Base-by-base conservation (phyloP, 2,888 invertebrate genomes). In the Lycophotia porphyrea region DNA sequence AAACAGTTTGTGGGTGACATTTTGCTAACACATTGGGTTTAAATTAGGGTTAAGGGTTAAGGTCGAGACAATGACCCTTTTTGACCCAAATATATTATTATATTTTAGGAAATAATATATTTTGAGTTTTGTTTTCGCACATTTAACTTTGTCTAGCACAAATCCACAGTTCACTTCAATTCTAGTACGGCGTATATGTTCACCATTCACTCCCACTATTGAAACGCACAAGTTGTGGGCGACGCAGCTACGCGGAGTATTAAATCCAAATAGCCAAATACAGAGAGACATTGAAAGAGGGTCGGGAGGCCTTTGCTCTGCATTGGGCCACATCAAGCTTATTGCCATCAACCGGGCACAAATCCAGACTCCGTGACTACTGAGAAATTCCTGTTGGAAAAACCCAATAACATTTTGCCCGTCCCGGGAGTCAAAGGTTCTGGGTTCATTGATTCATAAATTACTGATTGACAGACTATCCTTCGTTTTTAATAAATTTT, bases 161-260 rank as follows among this genome's bases (percentile, higher is more conserved):
- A 60, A 52, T 9, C 15, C 47, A 31, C 21, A 65, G 15, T 64
- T 58, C 7, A 24, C 47, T 65, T 5, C 24, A 42, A n/a, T 70
- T 24, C 24, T 65, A 8, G 1, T 64, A 49, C 44, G 42, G 7
- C 47, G n/a, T 70, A 27, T 61, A 61, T 39, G 42, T 42, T 36
- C 47, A 44, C 27, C 31, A 73, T 60, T 67, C 11, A 5, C 55
- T 27, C 13, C 36, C 36, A 5, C n/a, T 39, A 74, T 67, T 81
- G 67, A 81, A 63, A 81, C 63, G 67, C 67, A 71, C 44, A 66
- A 31, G n/a, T 66, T n/a, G n/a, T n/a, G n/a, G n/a, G n/a, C n/a
- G n/a, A n/a, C n/a, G n/a, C n/a, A n/a, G n/a, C n/a, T n/a, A n/a
- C n/a, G n/a, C n/a, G n/a, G n/a, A n/a, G n/a, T n/a, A n/a, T n/a